A percentile compares a stretch with the other conserved stretches of the same genome.
These are phyloP conservation scores for Austrolebias charrua DNA, from an alignment of 2,797 vertebrate species.

Conservation along the genomic window DNA sequence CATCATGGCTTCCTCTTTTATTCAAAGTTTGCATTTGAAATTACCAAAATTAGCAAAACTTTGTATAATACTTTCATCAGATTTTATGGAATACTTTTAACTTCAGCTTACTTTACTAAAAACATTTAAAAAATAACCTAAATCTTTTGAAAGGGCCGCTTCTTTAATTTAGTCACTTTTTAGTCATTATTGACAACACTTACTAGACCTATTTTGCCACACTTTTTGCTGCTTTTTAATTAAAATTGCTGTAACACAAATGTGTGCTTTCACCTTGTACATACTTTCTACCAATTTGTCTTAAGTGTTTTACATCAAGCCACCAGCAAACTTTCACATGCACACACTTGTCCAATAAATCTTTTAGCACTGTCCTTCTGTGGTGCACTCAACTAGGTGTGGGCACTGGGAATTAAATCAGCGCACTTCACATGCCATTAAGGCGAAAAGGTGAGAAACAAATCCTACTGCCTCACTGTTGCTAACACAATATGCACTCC, in stretches of 20 bases:
- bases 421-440: conserved; percentile 69
- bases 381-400: conserved; percentile 47
- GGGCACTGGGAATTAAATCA: conserved; percentile 65
- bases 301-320: conserved; percentile 44
- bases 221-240: conserved; percentile 1
- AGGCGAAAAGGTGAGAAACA: conserved; percentile 63
- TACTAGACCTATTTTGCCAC: too few relatives aligned
- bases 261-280: conserved; percentile 17
- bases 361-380: conserved; percentile 58
- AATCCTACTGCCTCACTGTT: conserved; percentile 58
- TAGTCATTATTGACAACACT: too few relatives aligned
- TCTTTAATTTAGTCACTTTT: too few relatives aligned
- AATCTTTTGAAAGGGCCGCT: too few relatives aligned
- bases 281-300: conserved; percentile 30
- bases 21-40: not conserved
- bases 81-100: too few relatives aligned
- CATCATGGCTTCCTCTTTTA: not conserved
- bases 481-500: conserved; percentile 66
- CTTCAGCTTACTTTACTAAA: too few relatives aligned
- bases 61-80: too few relatives aligned
- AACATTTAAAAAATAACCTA: too few relatives aligned
- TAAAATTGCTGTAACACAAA: not conserved
- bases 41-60: too few relatives aligned
- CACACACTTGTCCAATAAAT: conserved; percentile 52
- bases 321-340: conserved; percentile 42